Percentiles rank a stretch among this genome's conserved stretches.
Conservation (phyloP, 2,797 vertebrate genomes). For the Pogonophryne albipinna region DNA sequence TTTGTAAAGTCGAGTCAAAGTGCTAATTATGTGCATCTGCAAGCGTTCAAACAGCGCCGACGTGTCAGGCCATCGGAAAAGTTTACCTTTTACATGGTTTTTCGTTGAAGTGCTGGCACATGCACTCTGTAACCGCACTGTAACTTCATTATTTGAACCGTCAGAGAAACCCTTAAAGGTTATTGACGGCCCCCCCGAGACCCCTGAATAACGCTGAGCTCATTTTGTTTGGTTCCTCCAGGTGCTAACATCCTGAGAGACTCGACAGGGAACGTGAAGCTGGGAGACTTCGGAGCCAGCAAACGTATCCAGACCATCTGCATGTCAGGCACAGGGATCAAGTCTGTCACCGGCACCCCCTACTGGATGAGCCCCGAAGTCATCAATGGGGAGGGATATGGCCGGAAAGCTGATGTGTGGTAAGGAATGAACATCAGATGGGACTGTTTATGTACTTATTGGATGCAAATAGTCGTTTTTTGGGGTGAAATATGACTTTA, state of each 20-base stretch:
- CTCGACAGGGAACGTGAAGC: constrained; percentile 93
- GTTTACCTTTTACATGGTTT: constrained; percentile 21
- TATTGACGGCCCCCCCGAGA: constrained; percentile 25
- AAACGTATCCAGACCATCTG: constrained; percentile 96
- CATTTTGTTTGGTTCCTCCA: constrained; percentile 65
- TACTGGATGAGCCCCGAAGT: constrained; percentile 98
- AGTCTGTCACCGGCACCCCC: constrained; percentile 94
- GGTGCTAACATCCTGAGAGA: constrained; percentile 95
- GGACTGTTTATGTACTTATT: not conserved
- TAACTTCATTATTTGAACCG: constrained; percentile 22
- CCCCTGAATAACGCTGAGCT: constrained; percentile 50
- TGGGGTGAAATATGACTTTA: no score
- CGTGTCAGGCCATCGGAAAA: constrained; percentile 14
- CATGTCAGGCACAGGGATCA: constrained; percentile 94
- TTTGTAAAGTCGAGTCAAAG: constrained; percentile 6
- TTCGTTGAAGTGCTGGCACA: constrained; percentile 13
- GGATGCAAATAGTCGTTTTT: no score
- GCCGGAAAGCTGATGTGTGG: constrained; percentile 94
- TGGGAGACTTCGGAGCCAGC: constrained; percentile 96
- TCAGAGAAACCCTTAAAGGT: constrained; percentile 7
- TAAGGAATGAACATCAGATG: constrained; percentile 74
- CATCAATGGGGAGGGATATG: constrained; percentile 94
- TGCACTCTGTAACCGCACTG: constrained; percentile 4
- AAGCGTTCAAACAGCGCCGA: constrained; percentile 9
- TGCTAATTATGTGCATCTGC: constrained; percentile 11